Evolutionary conservation across 2,888 invertebrate genomes (phyloP).

Genomic region (Mechanitis messenoides): DNA sequence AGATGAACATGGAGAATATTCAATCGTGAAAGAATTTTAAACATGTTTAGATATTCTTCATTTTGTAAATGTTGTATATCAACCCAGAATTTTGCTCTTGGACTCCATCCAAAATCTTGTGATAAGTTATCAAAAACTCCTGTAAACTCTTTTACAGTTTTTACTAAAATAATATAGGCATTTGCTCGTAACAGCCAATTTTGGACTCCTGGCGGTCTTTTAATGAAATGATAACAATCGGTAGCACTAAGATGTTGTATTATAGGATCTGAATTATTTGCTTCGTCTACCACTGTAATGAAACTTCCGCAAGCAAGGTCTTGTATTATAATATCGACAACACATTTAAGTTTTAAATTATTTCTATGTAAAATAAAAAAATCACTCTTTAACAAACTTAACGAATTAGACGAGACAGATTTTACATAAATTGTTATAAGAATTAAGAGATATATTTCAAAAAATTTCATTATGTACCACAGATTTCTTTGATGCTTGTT

Average conservation of each 20-base stretch:
- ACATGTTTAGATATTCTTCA: slow-evolving; percentile 32
- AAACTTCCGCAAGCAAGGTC: slow-evolving; percentile 12
- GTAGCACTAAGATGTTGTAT: slow-evolving; percentile 31
- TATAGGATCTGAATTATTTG: slow-evolving; percentile 20
- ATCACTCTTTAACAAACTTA: background rate
- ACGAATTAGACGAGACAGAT: background rate
- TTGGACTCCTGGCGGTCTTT: slow-evolving; percentile 32
- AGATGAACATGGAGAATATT: slow-evolving; percentile 43
- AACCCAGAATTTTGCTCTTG: slow-evolving; percentile 41
- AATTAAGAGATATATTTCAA: background rate
- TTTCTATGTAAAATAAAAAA: background rate
- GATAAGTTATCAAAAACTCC: slow-evolving; percentile 35
- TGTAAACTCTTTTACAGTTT: slow-evolving; percentile 34
- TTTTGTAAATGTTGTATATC: slow-evolving; percentile 28
- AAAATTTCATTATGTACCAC: background rate
- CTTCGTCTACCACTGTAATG: slow-evolving; percentile 13
- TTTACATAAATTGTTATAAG: background rate
- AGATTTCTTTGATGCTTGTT: no score
- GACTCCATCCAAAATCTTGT: slow-evolving; percentile 44
- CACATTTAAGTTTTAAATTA: background rate
- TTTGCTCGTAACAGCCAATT: slow-evolving; percentile 37
- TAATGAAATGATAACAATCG: slow-evolving; percentile 38
- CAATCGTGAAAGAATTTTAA: slow-evolving; percentile 36
- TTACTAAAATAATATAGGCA: slow-evolving; percentile 41
- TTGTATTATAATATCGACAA: background rate